Conservation (phyloP, 2,797 vertebrate species). For the Sebastes goodei region DNA sequence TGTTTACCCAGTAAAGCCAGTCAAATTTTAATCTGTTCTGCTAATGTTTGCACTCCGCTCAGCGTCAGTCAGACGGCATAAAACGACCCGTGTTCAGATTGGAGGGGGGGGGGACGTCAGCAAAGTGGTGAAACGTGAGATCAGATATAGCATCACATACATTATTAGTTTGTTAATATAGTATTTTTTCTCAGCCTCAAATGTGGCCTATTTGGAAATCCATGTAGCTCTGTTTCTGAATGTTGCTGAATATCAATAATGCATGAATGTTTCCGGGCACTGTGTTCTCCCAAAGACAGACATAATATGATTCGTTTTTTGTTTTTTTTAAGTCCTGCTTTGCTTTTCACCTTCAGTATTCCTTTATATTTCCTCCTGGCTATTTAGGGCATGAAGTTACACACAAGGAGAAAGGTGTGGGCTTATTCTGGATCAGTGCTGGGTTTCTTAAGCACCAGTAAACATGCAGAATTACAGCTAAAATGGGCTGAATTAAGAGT, state of each 20-base stretch:
- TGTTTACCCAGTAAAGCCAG: slow-evolving; percentile 35
- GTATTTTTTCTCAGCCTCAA: neutral
- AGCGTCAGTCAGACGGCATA: neutral
- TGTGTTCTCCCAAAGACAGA: neutral
- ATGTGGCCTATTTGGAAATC: neutral
- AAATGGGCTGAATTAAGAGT: slow-evolving; percentile 47
- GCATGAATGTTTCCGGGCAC: neutral
- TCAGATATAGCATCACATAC: neutral
- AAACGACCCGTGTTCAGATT: slow-evolving; percentile 1
- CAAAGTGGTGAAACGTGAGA: neutral
- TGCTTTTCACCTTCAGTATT: neutral
- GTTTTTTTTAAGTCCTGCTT: neutral
- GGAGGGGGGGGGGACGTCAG: neutral
- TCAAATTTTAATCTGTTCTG: slow-evolving; percentile 35
- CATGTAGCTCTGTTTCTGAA: neutral
- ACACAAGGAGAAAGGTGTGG: neutral
- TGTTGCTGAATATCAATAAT: slow-evolving; percentile 6
- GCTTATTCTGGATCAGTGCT: slow-evolving; percentile 29
- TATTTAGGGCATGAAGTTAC: neutral
- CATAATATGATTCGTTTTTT: neutral
- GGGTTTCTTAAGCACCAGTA: slow-evolving; percentile 20
- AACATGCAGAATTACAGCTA: slow-evolving; percentile 33
- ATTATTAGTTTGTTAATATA: neutral
- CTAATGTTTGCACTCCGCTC: slow-evolving; percentile 38
- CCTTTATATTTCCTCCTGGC: neutral